phyloP scores from a whole-genome alignment of 2,113 vertebrate species.

The Rhabdomys dilectus region DNA sequence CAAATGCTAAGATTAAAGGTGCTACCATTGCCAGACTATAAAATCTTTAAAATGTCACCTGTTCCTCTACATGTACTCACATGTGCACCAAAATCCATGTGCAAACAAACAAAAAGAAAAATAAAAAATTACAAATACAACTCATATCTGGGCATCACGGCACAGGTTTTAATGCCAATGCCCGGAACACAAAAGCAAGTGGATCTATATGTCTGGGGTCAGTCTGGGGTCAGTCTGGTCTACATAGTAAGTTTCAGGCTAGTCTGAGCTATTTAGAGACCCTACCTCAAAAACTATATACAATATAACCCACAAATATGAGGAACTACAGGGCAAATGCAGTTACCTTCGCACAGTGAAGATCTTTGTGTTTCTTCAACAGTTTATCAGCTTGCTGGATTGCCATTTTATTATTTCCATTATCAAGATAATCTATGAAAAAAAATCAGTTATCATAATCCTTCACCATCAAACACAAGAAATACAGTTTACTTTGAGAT shows the following conservation, averaged over 20 bases:
- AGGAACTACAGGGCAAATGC: not conserved
- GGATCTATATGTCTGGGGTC: not conserved
- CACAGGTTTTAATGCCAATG: not conserved
- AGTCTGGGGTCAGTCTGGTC: not conserved
- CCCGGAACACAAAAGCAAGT: not conserved
- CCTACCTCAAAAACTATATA: not conserved
- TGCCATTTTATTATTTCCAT: conserved; percentile 99
- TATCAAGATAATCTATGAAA: conserved; percentile 96
- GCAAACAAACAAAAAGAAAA: not conserved
- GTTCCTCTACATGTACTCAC: not conserved
- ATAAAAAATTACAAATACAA: not conserved
- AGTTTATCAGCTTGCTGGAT: conserved; percentile 99
- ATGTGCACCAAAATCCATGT: not conserved
- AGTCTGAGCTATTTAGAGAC: not conserved
- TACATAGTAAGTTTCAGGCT: not conserved
- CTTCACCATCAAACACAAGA: conserved; percentile 53
- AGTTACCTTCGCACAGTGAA: conserved; percentile 98
- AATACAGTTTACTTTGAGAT: not conserved
- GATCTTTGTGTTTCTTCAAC: conserved; percentile 98
- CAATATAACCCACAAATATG: conserved; percentile 1
- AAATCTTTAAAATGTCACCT: not conserved
- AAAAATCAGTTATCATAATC: conserved; percentile 1
- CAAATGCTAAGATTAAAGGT: not conserved
- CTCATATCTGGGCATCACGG: not conserved
- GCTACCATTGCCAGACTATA: not conserved